Base-by-base conservation (phyloP, 2,888 invertebrate genomes). In the Dynastes grantii region DNA sequence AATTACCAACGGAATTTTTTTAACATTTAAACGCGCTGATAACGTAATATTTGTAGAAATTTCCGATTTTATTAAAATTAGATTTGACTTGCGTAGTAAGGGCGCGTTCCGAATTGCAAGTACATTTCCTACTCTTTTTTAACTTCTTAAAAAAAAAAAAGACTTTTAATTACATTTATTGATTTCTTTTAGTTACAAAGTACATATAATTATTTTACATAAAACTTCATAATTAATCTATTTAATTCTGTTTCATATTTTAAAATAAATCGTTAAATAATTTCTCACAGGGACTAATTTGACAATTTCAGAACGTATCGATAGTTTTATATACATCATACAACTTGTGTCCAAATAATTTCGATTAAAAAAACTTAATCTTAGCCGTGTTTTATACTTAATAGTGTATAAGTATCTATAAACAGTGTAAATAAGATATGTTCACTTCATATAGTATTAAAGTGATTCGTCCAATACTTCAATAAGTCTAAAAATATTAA, bases 401-500 rank as follows among this genome's bases (percentile, higher is more conserved):
- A 58, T 58, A 8, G 55, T 22, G 22, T 6, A 16, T 58, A 58
- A 58, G 22, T 58, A 22, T 8, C 4, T 22, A 58, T 22, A 22
- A 58, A 58, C 53, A 6, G 16, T 58, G 22, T 22, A 58, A 58
- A 58, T 22, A 58, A 22, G 22, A 58, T 58, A 58, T 58, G 55
- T 58, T 22, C 55, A 58, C 16, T 22, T 58, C 55, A 4, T 58
- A 8, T 8, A 16, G 55, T 9, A 22, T 58, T 8, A 58, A 58
- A 58, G 8, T 9, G 22, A 58, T 22, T 8, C 55, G 22, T 58
- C 55, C 22, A 58, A n/a, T 58, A 58, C 22, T 22, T 4, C 22
- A 58, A 22, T 58, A 58, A 58, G 27, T 55, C 32, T 11, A 29
- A 55, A 16, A 55, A 16, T 37, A 45, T 45, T 61, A 61, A 87